phyloP scores from a whole-genome alignment of 2,113 vertebrate species.

The Nettapus auritus region DNA sequence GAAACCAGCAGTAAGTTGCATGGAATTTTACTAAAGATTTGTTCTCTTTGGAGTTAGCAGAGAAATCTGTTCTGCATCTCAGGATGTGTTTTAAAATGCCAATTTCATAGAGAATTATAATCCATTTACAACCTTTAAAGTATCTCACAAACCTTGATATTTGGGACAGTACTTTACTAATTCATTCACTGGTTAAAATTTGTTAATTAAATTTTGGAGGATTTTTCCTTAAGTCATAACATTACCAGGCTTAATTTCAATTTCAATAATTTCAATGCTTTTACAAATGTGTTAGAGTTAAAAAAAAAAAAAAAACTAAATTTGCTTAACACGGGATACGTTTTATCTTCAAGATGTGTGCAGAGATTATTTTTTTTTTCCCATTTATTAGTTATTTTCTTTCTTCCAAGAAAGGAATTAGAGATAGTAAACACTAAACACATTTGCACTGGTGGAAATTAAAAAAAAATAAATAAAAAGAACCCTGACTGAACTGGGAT shows the following conservation, averaged over 20 bases:
- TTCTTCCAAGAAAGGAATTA: neutral
- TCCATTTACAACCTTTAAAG: neutral
- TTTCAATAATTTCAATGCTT: neutral
- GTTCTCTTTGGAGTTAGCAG: neutral
- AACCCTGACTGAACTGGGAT: neutral
- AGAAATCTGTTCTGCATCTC: neutral
- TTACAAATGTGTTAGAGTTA: neutral
- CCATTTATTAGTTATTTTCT: neutral
- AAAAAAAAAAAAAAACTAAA: neutral
- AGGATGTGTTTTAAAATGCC: neutral
- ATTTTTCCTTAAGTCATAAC: neutral
- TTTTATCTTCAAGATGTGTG: neutral
- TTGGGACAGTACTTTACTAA: neutral
- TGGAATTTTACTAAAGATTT: neutral
- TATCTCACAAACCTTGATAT: neutral
- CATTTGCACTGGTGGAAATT: neutral
- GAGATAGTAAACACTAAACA: neutral
- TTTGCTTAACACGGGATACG: neutral
- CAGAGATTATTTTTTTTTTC: neutral
- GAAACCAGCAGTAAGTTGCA: neutral
- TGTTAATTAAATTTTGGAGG: neutral
- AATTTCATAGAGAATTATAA: neutral
- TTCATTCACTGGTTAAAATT: neutral
- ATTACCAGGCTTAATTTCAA: neutral
- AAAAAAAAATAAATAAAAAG: neutral